phyloP scores from a whole-genome alignment of 64 coral and sea anemone genomes.

The Astreopora myriophthalma region DNA sequence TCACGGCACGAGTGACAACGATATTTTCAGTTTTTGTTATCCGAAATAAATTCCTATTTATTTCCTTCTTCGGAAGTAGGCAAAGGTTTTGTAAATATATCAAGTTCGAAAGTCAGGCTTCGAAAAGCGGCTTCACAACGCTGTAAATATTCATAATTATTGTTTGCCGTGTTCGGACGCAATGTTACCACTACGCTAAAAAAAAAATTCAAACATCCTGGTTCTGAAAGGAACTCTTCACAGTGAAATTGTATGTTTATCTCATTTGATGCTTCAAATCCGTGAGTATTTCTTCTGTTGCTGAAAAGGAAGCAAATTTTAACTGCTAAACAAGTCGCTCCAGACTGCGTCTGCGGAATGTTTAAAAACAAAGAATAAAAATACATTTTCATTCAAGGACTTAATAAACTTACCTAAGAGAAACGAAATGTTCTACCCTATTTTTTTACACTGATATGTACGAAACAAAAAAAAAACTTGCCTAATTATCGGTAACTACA shows the following conservation, averaged over 20 bases:
- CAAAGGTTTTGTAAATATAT: too few species aligned
- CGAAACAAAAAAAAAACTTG: not conserved
- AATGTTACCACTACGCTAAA: not conserved
- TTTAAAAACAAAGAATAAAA: not conserved
- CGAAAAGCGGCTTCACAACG: too few species aligned
- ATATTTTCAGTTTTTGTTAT: too few species aligned
- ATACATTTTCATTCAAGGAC: not conserved
- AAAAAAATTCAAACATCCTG: not conserved
- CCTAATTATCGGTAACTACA: not conserved
- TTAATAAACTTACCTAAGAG: not conserved
- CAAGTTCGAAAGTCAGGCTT: too few species aligned
- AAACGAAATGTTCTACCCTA: not conserved
- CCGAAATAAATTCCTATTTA: too few species aligned
- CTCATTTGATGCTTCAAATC: not conserved
- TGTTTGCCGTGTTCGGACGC: not conserved
- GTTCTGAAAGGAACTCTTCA: not conserved
- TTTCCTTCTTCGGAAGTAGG: too few species aligned
- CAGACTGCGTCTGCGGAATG: not conserved
- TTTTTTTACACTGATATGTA: not conserved
- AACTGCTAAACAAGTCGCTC: not conserved
- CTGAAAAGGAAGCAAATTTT: not conserved
- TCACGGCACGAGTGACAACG: too few species aligned
- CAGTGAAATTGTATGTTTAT: not conserved
- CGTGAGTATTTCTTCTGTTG: not conserved
- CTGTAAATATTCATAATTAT: too few species aligned